These are phyloP conservation scores for Bugula neritina DNA, from an alignment of 2,888 invertebrate species.

Conservation along the genomic window DNA sequence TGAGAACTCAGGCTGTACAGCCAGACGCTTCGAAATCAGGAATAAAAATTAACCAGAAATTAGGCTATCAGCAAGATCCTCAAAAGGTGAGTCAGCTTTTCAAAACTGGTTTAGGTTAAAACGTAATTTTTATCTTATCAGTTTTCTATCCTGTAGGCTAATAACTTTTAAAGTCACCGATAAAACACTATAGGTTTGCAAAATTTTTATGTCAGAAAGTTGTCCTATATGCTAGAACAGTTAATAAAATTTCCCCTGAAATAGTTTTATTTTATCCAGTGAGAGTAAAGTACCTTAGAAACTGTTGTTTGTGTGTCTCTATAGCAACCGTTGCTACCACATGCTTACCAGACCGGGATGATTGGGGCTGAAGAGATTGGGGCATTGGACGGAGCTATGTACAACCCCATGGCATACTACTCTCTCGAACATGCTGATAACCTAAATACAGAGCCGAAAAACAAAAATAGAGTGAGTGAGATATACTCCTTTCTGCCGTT, in stretches of 20 bases:
- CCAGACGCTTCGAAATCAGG: background rate
- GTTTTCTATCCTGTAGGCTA: no score
- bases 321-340: background rate
- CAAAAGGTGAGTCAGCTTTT: slow-evolving; percentile 12
- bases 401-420: background rate
- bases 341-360: background rate
- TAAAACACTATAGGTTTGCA: no score
- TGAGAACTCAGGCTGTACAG: slow-evolving; percentile 21
- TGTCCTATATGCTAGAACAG: no score
- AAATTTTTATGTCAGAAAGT: no score
- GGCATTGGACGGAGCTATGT: background rate
- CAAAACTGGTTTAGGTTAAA: no score
- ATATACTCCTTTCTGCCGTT: no score
- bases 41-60: slow-evolving; percentile 3
- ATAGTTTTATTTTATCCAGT: no score
- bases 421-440: slow-evolving; percentile 6
- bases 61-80: background rate
- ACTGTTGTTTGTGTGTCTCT: no score
- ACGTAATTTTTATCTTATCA: no score
- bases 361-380: background rate
- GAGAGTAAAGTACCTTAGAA: no score
- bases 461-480: slow-evolving; percentile 3
- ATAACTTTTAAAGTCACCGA: no score
- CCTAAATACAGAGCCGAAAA: background rate
- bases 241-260: no score